Base-by-base conservation (phyloP, 2,113 vertebrate genomes). In the Ariopsis seemanni region DNA sequence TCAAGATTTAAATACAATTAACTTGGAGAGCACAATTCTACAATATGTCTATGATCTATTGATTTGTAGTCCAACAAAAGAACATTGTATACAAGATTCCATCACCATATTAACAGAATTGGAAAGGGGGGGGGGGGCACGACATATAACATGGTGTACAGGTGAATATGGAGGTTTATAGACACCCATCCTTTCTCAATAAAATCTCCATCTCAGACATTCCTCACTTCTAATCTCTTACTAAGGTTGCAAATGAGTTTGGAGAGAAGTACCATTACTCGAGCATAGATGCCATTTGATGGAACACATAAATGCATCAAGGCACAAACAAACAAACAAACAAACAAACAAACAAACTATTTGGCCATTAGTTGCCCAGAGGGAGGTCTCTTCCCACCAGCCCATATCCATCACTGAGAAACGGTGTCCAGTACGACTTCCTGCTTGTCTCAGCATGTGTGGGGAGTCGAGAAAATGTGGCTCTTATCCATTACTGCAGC, bases 291-390 rank as follows among this genome's bases (percentile, higher is more conserved):
- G 87, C 80, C 83, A 87, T 87, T 89, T 90, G 85, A 91, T 89
- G 85, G 85, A 90, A 86, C 62, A 89, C 85, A 90, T 90, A 91
- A 84, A 89, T 91, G 86, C 89, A 88, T 83, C 87, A 88, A 88
- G 87, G 87, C 90, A 87, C 89, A 88, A 91, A 90, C 90, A 91
- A 85, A 91, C 85, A 87, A 87, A 90, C 85, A 34, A 34, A 87
- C 89, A 88, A n/a, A n/a, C n/a, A n/a, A 91, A 90, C 90, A 91
- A 85, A 91, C 85, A 87, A 87, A 90, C 85, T 88, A 69, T 79
- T 75, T 88, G 85, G 79, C 89, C 86, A 91, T 91, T 91, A 91
- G 89, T 85, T 87, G 81, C 87, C 85, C 85, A 87, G 81, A 83
- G 89, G 90, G 89, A 90, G 89, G 89, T 87, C 90, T 88, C 90